These are phyloP conservation scores for Balaeniceps rex DNA, from an alignment of 2,113 vertebrate species.

Conservation along the genomic window DNA sequence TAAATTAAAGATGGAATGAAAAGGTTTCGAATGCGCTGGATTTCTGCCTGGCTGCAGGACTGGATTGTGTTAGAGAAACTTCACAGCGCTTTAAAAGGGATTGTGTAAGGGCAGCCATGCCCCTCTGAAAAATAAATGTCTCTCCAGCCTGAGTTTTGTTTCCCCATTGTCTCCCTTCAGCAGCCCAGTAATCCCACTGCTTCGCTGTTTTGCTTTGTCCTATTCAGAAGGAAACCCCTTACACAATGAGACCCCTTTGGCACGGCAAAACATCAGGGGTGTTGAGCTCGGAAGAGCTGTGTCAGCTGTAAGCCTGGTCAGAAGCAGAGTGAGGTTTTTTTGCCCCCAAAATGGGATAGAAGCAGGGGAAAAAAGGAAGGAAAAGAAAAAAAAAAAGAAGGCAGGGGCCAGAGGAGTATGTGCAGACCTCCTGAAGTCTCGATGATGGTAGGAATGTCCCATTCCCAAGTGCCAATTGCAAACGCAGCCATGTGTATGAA, in stretches of 20 bases:
- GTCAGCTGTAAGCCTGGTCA: neutral
- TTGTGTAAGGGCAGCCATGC: slow-evolving; percentile 45
- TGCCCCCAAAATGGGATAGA: neutral
- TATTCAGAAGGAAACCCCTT: slow-evolving; percentile 59
- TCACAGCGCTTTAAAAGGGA: slow-evolving; percentile 14
- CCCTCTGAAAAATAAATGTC: slow-evolving; percentile 9
- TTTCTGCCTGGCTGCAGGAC: slow-evolving; percentile 41
- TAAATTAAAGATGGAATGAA: slow-evolving; percentile 5
- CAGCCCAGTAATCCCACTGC: slow-evolving; percentile 47
- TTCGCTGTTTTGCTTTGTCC: slow-evolving; percentile 36
- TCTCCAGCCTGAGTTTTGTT: slow-evolving; percentile 13
- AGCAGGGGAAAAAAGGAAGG: neutral
- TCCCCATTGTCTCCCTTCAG: slow-evolving; percentile 55
- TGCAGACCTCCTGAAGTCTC: neutral
- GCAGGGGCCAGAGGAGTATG: neutral
- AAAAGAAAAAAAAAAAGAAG: fast-evolving
- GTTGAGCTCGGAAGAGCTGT: slow-evolving; percentile 52
- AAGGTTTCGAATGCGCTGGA: neutral
- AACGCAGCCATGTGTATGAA: neutral
- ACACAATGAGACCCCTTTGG: slow-evolving; percentile 55
- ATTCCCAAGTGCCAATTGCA: neutral
- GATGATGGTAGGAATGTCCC: neutral
- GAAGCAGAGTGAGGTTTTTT: neutral
- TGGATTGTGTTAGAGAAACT: slow-evolving; percentile 41
- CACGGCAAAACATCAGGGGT: slow-evolving; percentile 1